Percentiles rank a stretch among this genome's conserved stretches.
Conservation (phyloP, 23 tunicate genomes). For the Ciona savignyi region DNA sequence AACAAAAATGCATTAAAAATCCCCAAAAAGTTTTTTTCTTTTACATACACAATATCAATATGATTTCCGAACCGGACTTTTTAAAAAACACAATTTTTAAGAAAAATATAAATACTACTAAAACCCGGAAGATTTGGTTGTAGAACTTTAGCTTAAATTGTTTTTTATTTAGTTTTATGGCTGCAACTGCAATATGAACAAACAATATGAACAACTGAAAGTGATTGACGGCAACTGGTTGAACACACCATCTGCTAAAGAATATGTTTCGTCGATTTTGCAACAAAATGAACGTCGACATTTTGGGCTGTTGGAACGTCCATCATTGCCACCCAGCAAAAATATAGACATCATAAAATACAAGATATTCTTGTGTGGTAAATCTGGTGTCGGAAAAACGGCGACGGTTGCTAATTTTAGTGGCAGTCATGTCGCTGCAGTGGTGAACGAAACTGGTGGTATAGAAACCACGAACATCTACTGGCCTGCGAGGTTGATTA, state of each 20-base stretch:
- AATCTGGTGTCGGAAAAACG: slow-evolving; percentile 83
- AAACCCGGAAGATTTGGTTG: no score
- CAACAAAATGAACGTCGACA: slow-evolving; percentile 47
- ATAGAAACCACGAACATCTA: slow-evolving; percentile 52
- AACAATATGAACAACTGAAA: not conserved
- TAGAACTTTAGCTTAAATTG: no score
- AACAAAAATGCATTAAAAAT: no score
- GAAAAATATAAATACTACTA: no score
- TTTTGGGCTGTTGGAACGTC: slow-evolving; percentile 83
- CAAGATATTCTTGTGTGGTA: slow-evolving; percentile 75
- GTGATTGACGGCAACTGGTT: slow-evolving; percentile 61
- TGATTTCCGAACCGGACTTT: no score
- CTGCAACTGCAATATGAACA: no score
- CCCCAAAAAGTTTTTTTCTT: no score
- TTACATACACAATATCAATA: no score
- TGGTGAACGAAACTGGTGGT: slow-evolving; percentile 52
- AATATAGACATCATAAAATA: slow-evolving; percentile 34
- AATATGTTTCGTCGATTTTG: slow-evolving; percentile 58
- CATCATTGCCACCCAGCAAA: slow-evolving; percentile 68
- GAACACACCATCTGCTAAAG: slow-evolving; percentile 50
- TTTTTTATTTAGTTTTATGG: no score
- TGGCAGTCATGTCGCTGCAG: slow-evolving; percentile 14
- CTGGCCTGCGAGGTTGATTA: slow-evolving; percentile 62
- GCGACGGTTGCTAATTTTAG: slow-evolving; percentile 53
- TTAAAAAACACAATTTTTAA: no score